Evolutionary conservation across 2,888 invertebrate species (phyloP).

Genomic region (Mythimna vitellina): DNA sequence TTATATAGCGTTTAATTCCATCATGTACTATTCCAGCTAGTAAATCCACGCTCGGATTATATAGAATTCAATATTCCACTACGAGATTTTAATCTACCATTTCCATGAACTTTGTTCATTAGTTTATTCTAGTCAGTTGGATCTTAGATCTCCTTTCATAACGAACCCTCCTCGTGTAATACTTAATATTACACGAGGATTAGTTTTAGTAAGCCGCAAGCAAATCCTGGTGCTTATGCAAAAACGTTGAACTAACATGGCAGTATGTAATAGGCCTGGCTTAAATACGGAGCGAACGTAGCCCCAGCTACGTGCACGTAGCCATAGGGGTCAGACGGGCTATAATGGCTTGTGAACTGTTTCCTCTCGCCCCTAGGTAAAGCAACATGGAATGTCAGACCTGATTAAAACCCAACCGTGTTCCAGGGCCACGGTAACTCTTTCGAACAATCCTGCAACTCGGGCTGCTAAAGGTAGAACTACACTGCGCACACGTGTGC

Average conservation of each 20-base stretch:
- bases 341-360: too few relatives aligned
- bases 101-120: constrained; percentile 22
- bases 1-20: not conserved
- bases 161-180: constrained; percentile 12
- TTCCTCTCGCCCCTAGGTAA: too few relatives aligned
- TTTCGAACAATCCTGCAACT: too few relatives aligned
- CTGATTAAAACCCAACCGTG: too few relatives aligned
- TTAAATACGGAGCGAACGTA: constrained; percentile 23
- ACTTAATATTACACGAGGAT: constrained; percentile 25
- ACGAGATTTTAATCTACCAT: constrained; percentile 5
- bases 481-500: too few relatives aligned
- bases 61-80: constrained; percentile 12
- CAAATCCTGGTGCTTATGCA: constrained; percentile 34
- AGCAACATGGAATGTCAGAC: too few relatives aligned
- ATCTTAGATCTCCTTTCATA: constrained; percentile 13
- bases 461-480: not conserved
- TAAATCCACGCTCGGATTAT: not conserved
- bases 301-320: not conserved
- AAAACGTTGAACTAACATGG: constrained; percentile 28
- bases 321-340: not conserved
- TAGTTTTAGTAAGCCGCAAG: constrained; percentile 26
- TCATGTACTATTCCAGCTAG: not conserved
- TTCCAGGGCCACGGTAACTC: too few relatives aligned
- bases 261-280: constrained; percentile 38
- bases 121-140: constrained; percentile 7